These are phyloP conservation scores for Polietes domitor DNA, from an alignment of 2,888 invertebrate genomes.

Conservation along the genomic window DNA sequence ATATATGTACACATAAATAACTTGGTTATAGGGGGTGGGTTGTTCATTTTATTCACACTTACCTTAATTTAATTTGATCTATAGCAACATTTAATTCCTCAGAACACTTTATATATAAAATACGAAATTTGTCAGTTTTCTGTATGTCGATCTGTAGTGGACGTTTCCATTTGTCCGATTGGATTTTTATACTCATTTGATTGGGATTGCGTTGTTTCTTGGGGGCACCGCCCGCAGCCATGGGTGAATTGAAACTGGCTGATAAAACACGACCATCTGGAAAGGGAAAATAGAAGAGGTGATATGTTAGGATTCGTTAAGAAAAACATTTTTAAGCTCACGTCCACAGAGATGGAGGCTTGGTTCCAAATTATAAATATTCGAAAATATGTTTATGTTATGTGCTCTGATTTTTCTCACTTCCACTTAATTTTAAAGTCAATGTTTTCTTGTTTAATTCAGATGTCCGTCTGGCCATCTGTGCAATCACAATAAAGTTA, in stretches of 20 bases:
- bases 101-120: constrained; percentile 76
- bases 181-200: constrained; percentile 76
- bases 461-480: no score
- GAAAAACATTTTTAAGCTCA: no score
- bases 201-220: constrained; percentile 65
- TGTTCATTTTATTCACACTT: neutral
- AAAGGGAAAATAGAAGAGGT: neutral
- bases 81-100: constrained; percentile 74
- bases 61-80: constrained; percentile 67
- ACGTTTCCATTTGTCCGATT: constrained; percentile 74
- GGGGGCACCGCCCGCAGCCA: neutral
- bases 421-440: no score
- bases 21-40: no score
- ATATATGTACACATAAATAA: no score
- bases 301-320: neutral
- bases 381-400: no score
- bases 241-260: constrained; percentile 54
- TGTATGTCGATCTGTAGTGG: constrained; percentile 73
- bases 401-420: no score
- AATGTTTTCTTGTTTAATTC: no score
- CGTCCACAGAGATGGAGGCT: no score
- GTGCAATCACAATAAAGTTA: no score
- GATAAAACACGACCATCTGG: constrained; percentile 72
- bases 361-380: no score
- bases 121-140: constrained; percentile 73